Base-by-base conservation (phyloP, 2,888 invertebrate genomes). In the Anorthoa munda region DNA sequence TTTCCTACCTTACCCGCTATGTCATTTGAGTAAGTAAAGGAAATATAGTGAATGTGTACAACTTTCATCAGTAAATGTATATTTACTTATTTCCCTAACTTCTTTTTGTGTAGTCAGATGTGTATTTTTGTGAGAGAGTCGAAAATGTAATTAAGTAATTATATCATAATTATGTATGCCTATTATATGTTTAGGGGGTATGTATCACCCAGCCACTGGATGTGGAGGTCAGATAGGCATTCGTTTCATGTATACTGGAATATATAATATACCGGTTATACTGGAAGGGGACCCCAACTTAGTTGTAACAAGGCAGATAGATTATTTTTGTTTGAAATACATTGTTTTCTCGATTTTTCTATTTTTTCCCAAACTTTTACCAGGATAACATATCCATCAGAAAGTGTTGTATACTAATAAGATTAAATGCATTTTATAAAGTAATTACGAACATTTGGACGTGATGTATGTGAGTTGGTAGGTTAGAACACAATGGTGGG, bases 391-490 rank as follows among this genome's bases (percentile, higher is more conserved):
- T 61, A 78, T 77, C 65, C 59, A 77, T 82, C 61, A 82, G 50
- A 48, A 55, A 48, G 13, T 21, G 15, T 66, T 78, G 50, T 58
- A 72, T 66, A 55, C 39, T 48, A 67, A 83, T 61, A 59, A 68
- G n/a, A 45, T 63, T 71, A 55, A 17, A 31, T 68, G 65, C 70
- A 72, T 81, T 66, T 72, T 64, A 50, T 65, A 58, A 79, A 85
- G 75, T 67, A 70, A 71, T 83, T 77, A 61, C 12, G 15, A 65
- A 59, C 56, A 76, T 73, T 82, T 72, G 67, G 55, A 56, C 17
- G 46, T 72, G 68, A 71, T 81, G 82, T 72, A 76, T 82, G 85
- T 53, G 74, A 71, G 79, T 78, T 74, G 15, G 39, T 9, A 39
- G 39, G 39, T 39, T 39, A 9, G 58, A 13, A 66, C 63, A 72